Evolutionary conservation across 1,140 invertebrate genomes (phyloP).

Genomic region (Drosophila ercepeae): DNA sequence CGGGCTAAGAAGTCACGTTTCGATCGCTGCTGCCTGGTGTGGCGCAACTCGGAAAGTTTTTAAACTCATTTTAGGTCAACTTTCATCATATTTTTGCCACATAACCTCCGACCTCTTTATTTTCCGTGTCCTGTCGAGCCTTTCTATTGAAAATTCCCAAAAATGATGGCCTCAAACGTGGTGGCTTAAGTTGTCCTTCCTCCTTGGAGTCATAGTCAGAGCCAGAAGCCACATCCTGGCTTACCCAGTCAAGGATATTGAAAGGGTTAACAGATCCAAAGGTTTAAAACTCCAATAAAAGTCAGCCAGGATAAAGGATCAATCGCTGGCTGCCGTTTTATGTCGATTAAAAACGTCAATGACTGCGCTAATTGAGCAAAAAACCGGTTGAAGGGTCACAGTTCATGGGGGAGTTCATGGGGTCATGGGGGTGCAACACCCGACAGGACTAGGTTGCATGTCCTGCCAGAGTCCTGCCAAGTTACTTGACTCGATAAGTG

Average conservation of each 20-base stretch:
- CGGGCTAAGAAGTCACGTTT: slow-evolving; percentile 44
- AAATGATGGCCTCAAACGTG: slow-evolving; percentile 22
- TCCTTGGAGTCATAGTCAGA: background rate
- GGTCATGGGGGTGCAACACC: slow-evolving; percentile 9
- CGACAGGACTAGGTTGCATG: slow-evolving; percentile 1
- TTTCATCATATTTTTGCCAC: slow-evolving; percentile 14
- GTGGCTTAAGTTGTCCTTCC: slow-evolving; percentile 29
- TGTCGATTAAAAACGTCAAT: background rate
- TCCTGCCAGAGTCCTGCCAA: background rate
- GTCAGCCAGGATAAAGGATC: too few species aligned
- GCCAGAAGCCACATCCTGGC: background rate
- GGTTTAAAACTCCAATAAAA: background rate
- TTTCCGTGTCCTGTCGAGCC: background rate
- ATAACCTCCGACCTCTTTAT: background rate
- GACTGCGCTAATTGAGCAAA: slow-evolving; percentile 24
- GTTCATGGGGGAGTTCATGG: slow-evolving; percentile 31
- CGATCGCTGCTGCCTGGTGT: slow-evolving; percentile 17
- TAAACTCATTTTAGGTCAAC: slow-evolving; percentile 33
- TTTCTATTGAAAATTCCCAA: slow-evolving; percentile 15
- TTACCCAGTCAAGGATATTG: too few species aligned
- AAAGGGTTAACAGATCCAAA: too few species aligned
- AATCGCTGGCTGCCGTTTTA: background rate
- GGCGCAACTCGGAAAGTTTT: slow-evolving; percentile 27
- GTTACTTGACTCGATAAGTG: slow-evolving; percentile 33
- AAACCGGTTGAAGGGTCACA: slow-evolving; percentile 13